Evolutionary conservation across 2,888 invertebrate species (phyloP), one percentile per base, ranked within the genome.

Genomic region (Ligdia adustata): DNA sequence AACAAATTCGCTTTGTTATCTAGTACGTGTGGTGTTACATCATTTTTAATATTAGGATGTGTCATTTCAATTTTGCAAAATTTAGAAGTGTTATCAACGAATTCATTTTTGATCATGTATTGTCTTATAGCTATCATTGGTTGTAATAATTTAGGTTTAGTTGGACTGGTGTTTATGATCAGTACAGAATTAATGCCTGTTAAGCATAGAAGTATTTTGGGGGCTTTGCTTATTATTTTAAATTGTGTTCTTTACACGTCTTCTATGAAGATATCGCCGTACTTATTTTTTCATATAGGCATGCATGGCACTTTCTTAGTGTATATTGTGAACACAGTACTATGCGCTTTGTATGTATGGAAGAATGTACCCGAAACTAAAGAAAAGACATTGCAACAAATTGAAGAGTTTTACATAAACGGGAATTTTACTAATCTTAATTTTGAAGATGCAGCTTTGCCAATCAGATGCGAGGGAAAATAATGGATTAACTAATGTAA

Each of bases 351-450:
- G 9, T 32, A 16, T 9, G 9, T 32, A 32, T 33, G 33, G 33
- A 18, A 20, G 9, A 20, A 20, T 20, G 9, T 33, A 20, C 33
- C 33, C 1, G 33, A 33, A 20, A 33, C 33, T 6, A 33, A 33
- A 7, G 33, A 20, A 2, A 18, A 11, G 12, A 20, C 7, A 5
- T 11, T 33, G 11, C 33, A 33, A 20, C 6, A 33, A 7, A 11
- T 33, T 0, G 33, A 33, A 33, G 33, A 33, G 11, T 33, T 11
- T 7, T 33, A 33, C 6, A 16, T 5, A 4, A n/a, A 32, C 15
- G 32, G 32, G 1, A 4, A 6, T 27, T 27, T 27, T 12, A 5
- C 12, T 1, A 18, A 18, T 1, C 18, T 4, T 18, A 18, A 5
- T 18, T 18, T 4, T 18, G 18, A 18, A 18, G 6, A 18, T 18